Conservation (phyloP, 2,888 invertebrate genomes). For the Meiosimyza platycephala region DNA sequence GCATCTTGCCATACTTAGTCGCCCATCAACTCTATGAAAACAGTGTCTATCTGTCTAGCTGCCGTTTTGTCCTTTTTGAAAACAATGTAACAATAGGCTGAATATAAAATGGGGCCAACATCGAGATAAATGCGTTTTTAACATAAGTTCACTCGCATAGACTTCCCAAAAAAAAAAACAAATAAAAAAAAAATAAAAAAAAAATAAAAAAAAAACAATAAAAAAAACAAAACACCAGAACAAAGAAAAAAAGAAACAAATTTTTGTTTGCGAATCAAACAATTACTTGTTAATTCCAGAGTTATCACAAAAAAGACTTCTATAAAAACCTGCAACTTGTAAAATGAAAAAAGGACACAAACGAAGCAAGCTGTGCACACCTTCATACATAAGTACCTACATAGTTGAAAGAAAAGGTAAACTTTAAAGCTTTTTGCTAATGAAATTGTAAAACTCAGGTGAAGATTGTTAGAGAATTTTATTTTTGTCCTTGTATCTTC, state of each 20-base stretch:
- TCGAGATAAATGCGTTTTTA: slow-evolving; percentile 17
- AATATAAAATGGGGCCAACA: slow-evolving; percentile 18
- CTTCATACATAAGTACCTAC: neutral
- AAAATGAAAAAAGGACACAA: neutral
- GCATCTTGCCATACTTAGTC: neutral
- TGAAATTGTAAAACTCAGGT: slow-evolving; percentile 21
- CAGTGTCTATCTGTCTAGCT: neutral
- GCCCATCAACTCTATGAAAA: neutral
- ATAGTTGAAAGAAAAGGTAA: neutral
- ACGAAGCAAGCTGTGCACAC: neutral
- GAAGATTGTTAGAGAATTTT: neutral
- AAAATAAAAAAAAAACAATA: too few species aligned
- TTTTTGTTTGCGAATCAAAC: slow-evolving; percentile 21
- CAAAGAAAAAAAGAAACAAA: neutral
- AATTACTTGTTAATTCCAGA: slow-evolving; percentile 32
- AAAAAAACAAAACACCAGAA: neutral
- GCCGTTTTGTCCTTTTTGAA: slow-evolving; percentile 9
- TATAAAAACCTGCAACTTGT: neutral
- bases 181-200: too few species aligned
- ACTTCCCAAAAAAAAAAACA: neutral
- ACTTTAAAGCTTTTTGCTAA: slow-evolving; percentile 19
- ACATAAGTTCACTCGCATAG: neutral
- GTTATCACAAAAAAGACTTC: slow-evolving; percentile 17
- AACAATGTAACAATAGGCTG: slow-evolving; percentile 17
- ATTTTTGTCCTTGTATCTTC: neutral